phyloP scores from a whole-genome alignment of 2,888 invertebrate species.

The Dicycla oo region DNA sequence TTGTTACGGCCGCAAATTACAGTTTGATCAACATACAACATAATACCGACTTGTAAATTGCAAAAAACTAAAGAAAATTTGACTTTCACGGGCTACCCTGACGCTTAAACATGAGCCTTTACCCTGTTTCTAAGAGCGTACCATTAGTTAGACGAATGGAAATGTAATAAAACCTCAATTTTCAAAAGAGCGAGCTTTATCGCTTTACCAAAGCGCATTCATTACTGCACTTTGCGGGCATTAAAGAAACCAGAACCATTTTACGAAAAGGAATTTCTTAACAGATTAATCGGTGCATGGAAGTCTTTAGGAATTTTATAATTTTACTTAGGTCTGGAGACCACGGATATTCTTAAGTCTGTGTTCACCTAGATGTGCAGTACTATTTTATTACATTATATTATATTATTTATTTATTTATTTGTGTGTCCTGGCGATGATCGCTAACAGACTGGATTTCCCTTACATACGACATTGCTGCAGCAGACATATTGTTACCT shows the following conservation, averaged over 20 bases:
- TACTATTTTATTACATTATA: not conserved
- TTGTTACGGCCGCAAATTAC: too few relatives aligned
- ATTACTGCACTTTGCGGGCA: slow-evolving; percentile 29
- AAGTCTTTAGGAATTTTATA: slow-evolving; percentile 22
- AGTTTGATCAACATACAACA: too few relatives aligned
- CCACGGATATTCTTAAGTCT: not conserved
- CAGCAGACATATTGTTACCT: too few relatives aligned
- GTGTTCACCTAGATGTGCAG: not conserved
- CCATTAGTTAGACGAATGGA: slow-evolving; percentile 10
- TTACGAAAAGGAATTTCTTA: slow-evolving; percentile 22
- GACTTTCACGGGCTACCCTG: too few relatives aligned
- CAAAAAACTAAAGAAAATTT: too few relatives aligned
- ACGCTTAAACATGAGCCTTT: slow-evolving; percentile 1
- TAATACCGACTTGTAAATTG: too few relatives aligned
- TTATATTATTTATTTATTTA: too few relatives aligned
- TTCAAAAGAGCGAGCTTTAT: slow-evolving; percentile 12
- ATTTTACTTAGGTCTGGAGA: not conserved
- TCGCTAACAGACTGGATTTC: too few relatives aligned
- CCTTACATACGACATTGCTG: too few relatives aligned
- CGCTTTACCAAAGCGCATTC: slow-evolving; percentile 15
- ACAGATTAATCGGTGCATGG: slow-evolving; percentile 16
- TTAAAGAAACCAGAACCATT: slow-evolving; percentile 23
- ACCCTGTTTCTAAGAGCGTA: slow-evolving; percentile 14
- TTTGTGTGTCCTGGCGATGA: too few relatives aligned
- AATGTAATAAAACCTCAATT: slow-evolving; percentile 24